Percentiles rank a stretch among this genome's conserved stretches.
phyloP scores from a whole-genome alignment of 2,888 invertebrate genomes.

The Physocephala rufipes region DNA sequence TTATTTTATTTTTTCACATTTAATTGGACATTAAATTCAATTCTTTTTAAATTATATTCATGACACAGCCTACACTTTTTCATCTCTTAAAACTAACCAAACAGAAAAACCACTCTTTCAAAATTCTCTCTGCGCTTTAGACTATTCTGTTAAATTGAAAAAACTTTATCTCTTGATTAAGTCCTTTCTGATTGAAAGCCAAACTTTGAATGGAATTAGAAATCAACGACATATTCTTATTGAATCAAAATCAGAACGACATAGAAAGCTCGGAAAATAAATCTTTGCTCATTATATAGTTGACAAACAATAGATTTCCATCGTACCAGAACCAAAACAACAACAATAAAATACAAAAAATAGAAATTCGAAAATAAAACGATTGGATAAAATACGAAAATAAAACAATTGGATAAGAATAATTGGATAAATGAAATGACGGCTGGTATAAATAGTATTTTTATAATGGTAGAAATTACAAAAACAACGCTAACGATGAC shows the following conservation, averaged over 20 bases:
- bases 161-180: not conserved
- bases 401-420: constrained; percentile 6
- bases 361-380: not conserved
- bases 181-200: constrained; percentile 36
- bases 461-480: constrained; percentile 7
- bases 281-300: constrained; percentile 35
- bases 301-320: constrained; percentile 30
- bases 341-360: constrained; percentile 31
- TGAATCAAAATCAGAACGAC: constrained; percentile 35
- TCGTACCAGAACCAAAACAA: constrained; percentile 33
- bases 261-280: not conserved
- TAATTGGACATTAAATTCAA: no score
- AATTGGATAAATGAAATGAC: no score
- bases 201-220: constrained; percentile 38
- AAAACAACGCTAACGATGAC: constrained; percentile 29
- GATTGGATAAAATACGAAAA: constrained; percentile 9
- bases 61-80: no score
- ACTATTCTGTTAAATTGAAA: no score
- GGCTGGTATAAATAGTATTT: no score
- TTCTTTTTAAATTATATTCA: no score
- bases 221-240: constrained; percentile 26
- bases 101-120: no score
- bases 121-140: no score
- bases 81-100: no score
- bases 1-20: no score